These are phyloP conservation scores for Aeoliscus strigatus DNA, from an alignment of 2,797 vertebrate genomes.

Conservation along the genomic window DNA sequence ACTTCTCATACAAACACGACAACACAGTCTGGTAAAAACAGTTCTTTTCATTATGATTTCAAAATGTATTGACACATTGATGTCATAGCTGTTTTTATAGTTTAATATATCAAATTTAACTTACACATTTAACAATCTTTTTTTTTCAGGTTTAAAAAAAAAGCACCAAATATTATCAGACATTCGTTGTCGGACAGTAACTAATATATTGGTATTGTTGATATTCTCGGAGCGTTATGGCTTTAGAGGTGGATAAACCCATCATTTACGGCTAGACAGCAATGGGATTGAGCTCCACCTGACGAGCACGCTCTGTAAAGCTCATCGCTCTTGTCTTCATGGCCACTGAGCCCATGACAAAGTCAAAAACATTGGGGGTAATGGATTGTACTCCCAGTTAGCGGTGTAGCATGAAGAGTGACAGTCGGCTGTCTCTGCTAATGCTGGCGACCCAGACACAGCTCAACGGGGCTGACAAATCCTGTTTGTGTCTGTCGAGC, in stretches of 20 bases:
- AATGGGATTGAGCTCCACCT: conserved; percentile 1
- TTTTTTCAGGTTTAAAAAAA: too few species aligned
- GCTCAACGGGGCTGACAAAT: conserved; percentile 58
- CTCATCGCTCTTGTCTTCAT: conserved; percentile 18
- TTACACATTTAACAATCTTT: too few species aligned
- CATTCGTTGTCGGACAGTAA: too few species aligned
- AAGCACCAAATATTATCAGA: too few species aligned
- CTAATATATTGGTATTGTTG: too few species aligned
- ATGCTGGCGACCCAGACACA: conserved; percentile 48
- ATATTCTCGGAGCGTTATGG: too few species aligned
- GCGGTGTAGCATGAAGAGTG: conserved; percentile 52
- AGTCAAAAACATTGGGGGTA: conserved; percentile 61
- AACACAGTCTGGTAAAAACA: too few species aligned
- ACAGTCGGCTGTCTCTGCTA: conserved; percentile 59
- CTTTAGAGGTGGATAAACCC: neutral
- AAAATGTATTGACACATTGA: too few species aligned
- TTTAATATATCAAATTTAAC: too few species aligned
- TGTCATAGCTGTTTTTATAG: too few species aligned
- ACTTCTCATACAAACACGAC: too few species aligned
- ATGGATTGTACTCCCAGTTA: conserved; percentile 68
- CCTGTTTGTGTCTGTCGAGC: conserved; percentile 52
- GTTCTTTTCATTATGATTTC: too few species aligned
- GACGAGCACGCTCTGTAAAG: conserved; percentile 18
- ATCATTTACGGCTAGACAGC: conserved; percentile 1
- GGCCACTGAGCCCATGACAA: conserved; percentile 35